A percentile compares a stretch with the other conserved stretches of the same genome.
phyloP scores from a whole-genome alignment of 2,888 invertebrate genomes.

The Drosophila kokeensis region DNA sequence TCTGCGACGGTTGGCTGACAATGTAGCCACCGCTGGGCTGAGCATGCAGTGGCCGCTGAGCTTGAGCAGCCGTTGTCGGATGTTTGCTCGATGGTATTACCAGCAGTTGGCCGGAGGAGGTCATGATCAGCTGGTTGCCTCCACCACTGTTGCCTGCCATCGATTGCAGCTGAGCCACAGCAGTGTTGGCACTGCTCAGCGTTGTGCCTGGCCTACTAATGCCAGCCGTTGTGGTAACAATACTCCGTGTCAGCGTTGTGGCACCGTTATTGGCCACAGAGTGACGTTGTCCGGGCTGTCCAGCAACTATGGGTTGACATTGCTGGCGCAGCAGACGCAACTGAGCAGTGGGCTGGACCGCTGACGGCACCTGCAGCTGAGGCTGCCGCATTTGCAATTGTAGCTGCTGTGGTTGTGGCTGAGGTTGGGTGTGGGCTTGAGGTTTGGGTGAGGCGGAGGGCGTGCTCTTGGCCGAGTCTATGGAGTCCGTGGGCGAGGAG shows the following conservation, averaged over 20 bases:
- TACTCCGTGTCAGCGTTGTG: constrained; percentile 88
- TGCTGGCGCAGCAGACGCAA: constrained; percentile 62
- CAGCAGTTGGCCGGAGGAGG: constrained; percentile 84
- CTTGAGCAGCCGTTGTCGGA: constrained; percentile 52
- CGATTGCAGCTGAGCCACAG: constrained; percentile 75
- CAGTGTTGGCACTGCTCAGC: constrained; percentile 39
- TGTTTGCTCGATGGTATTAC: constrained; percentile 81
- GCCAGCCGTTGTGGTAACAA: constrained; percentile 91
- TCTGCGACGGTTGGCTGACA: constrained; percentile 54
- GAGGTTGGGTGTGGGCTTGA: constrained; percentile 17
- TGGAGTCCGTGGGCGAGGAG: constrained; percentile 86
- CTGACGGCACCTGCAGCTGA: constrained; percentile 23
- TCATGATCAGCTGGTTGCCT: constrained; percentile 84
- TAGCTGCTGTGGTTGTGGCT: constrained; percentile 51
- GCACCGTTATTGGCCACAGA: constrained; percentile 43
- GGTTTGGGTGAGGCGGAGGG: constrained; percentile 71
- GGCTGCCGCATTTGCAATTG: constrained; percentile 52
- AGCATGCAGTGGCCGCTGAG: constrained; percentile 52
- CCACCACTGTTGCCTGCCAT: constrained; percentile 72
- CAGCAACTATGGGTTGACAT: constrained; percentile 24
- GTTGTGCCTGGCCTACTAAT: constrained; percentile 87
- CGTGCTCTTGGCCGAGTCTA: constrained; percentile 72
- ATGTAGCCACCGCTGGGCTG: constrained; percentile 62
- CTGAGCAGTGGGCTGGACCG: constrained; percentile 41
- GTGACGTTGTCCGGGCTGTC: constrained; percentile 80